Evolutionary conservation across 2,888 invertebrate species (phyloP).

Genomic region (Brenthis ino): DNA sequence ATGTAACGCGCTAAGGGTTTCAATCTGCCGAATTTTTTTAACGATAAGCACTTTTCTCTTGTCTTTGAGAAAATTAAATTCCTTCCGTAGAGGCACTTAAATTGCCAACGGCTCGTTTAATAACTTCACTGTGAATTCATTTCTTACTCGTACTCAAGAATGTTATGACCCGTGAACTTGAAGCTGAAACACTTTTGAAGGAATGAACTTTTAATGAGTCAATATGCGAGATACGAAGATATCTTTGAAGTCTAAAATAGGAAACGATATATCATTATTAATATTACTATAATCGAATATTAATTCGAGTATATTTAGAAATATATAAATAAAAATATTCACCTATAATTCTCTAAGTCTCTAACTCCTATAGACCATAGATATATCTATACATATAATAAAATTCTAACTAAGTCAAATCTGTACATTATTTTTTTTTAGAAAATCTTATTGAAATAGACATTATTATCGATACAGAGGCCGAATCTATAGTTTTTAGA

Average conservation of each 20-base stretch:
- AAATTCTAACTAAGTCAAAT: no score
- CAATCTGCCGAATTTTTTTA: constrained; percentile 14
- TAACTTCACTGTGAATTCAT: constrained; percentile 23
- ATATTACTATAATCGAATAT: no score
- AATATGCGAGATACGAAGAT: not conserved
- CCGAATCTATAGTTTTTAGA: no score
- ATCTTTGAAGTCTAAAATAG: not conserved
- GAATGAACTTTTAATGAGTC: constrained; percentile 9
- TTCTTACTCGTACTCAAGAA: constrained; percentile 21
- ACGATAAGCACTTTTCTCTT: constrained; percentile 17
- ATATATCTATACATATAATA: no score
- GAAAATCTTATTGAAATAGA: no score
- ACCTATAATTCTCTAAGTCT: no score
- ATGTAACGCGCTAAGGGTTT: constrained; percentile 14
- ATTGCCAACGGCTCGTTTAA: constrained; percentile 24
- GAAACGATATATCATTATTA: no score
- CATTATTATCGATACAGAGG: no score
- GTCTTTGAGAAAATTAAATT: constrained; percentile 26
- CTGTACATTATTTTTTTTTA: no score
- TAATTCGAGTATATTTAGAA: not conserved
- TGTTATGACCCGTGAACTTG: constrained; percentile 9
- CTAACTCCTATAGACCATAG: no score
- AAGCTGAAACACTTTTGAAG: not conserved
- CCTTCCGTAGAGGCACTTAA: constrained; percentile 25
- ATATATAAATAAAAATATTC: no score